Evolutionary conservation across 2,888 invertebrate genomes (phyloP).

Genomic region (Danaus chrysippus): DNA sequence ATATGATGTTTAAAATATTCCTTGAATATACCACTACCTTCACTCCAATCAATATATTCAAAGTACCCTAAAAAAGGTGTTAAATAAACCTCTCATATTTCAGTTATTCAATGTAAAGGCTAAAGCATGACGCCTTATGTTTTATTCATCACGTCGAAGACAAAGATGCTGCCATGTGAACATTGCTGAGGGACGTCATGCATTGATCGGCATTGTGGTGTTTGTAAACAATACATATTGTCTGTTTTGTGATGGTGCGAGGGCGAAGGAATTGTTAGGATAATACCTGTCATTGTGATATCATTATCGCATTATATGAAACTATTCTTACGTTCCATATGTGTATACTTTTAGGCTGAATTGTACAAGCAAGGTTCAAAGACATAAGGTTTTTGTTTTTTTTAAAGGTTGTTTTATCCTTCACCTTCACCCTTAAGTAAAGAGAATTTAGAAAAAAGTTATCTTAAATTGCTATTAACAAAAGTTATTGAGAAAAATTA

Average conservation of each 20-base stretch:
- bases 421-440: no score
- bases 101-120: constrained; percentile 32
- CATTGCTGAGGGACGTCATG: constrained; percentile 49
- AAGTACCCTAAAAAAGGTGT: not conserved
- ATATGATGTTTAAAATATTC: no score
- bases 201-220: constrained; percentile 51
- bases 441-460: no score
- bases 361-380: no score
- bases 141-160: constrained; percentile 65
- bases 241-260: constrained; percentile 34
- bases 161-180: constrained; percentile 58
- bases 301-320: constrained; percentile 27
- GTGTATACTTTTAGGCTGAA: no score
- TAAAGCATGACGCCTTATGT: constrained; percentile 55
- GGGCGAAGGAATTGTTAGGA: constrained; percentile 33
- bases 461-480: no score
- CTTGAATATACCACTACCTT: constrained; percentile 8
- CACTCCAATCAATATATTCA: not conserved
- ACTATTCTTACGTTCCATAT: constrained; percentile 15
- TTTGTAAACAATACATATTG: constrained; percentile 46
- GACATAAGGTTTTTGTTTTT: no score
- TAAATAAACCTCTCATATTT: constrained; percentile 12
- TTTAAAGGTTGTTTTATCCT: no score
- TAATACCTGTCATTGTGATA: constrained; percentile 32
- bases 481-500: no score